These are phyloP conservation scores for Atherix ibis DNA, from an alignment of 2,888 invertebrate genomes.

Conservation along the genomic window DNA sequence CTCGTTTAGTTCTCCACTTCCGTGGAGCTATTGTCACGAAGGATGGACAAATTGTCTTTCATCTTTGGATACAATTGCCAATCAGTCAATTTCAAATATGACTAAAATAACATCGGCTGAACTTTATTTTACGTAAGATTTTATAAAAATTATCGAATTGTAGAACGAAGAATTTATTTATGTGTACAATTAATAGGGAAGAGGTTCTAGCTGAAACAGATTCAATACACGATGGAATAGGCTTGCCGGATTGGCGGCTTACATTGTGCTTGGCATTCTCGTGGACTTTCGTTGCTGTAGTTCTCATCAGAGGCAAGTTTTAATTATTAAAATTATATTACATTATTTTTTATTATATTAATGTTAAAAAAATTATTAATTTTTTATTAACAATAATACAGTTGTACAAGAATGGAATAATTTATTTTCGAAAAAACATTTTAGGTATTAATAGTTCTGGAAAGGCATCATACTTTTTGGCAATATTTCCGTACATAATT, in stretches of 20 bases:
- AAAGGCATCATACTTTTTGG: conserved; percentile 53
- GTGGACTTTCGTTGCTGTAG: conserved; percentile 37
- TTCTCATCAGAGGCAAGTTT: conserved; percentile 37
- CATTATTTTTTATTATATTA: too few relatives aligned
- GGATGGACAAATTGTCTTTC: conserved; percentile 35
- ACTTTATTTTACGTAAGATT: conserved; percentile 31
- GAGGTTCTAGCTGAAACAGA: conserved; percentile 35
- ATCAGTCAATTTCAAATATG: conserved; percentile 15
- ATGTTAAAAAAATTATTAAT: too few relatives aligned
- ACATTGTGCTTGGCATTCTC: conserved; percentile 35
- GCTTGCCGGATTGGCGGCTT: conserved; percentile 38
- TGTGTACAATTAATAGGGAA: too few relatives aligned
- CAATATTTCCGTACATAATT: conserved; percentile 48
- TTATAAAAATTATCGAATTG: not conserved
- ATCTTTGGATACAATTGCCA: not conserved
- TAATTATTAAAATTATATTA: too few relatives aligned
- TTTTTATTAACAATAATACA: too few relatives aligned
- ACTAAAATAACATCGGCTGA: conserved; percentile 26
- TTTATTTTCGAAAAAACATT: conserved; percentile 21
- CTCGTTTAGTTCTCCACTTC: conserved; percentile 42
- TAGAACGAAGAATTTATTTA: too few relatives aligned
- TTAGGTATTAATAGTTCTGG: conserved; percentile 40
- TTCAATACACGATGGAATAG: conserved; percentile 38
- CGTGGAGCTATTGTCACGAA: conserved; percentile 44
- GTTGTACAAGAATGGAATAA: conserved; percentile 33